Evolutionary conservation across 35 echinoderm and acorn worm genomes (phyloP).

Genomic region (Ophiothrix spiculata): DNA sequence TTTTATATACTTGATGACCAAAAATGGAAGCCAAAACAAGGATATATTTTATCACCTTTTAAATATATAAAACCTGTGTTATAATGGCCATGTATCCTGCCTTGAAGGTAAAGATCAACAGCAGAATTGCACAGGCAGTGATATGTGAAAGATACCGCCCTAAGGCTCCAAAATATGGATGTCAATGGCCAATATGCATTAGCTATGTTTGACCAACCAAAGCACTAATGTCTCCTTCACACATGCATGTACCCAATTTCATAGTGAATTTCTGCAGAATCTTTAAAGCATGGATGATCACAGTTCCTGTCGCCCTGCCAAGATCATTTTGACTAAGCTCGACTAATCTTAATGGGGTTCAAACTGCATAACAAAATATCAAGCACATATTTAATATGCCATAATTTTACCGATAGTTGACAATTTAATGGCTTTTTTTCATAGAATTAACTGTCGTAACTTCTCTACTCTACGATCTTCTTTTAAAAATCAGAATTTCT

Average conservation of each 20-base stretch:
- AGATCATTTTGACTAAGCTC: slow-evolving; percentile 5
- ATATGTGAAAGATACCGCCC: background rate
- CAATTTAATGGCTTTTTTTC: no score
- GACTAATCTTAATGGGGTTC: no score
- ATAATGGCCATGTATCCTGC: background rate
- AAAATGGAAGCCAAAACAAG: no score
- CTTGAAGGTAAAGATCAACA: slow-evolving; percentile 5
- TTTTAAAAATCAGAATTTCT: no score
- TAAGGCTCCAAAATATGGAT: background rate
- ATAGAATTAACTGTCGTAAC: no score
- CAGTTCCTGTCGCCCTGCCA: background rate
- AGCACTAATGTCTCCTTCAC: background rate
- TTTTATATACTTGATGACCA: no score
- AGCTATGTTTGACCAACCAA: background rate
- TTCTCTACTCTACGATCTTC: no score
- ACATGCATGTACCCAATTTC: background rate
- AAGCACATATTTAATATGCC: no score
- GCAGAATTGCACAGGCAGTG: background rate
- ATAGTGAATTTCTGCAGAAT: background rate
- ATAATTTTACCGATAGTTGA: no score
- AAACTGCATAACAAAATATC: no score
- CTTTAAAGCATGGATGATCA: background rate
- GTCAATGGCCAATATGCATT: slow-evolving; percentile 12
- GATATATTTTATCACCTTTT: no score
- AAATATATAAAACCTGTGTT: no score